Evolutionary conservation across 2,888 invertebrate species (phyloP).

Genomic region (Caenorhabditis angaria): DNA sequence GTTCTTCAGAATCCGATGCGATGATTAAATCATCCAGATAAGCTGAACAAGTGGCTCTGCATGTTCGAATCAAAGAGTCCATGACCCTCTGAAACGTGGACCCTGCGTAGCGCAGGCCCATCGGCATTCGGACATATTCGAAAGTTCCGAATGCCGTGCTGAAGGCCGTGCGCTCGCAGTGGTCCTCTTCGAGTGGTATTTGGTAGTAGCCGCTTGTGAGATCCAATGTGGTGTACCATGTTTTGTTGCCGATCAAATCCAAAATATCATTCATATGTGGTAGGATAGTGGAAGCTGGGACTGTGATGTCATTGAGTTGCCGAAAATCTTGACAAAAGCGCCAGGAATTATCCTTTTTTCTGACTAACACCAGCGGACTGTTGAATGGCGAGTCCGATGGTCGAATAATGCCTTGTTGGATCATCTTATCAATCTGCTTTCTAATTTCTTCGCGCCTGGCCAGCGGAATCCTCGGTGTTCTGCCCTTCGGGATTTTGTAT

Average conservation of each 20-base stretch:
- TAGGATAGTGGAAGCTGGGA: constrained; percentile 7
- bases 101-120: constrained; percentile 28
- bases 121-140: constrained; percentile 25
- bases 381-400: constrained; percentile 8
- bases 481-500: neutral
- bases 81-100: constrained; percentile 32
- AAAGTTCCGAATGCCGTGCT: constrained; percentile 13
- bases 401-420: constrained; percentile 23
- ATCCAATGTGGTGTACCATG: constrained; percentile 30
- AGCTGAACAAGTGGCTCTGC: constrained; percentile 10
- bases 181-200: constrained; percentile 14
- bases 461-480: constrained; percentile 16
- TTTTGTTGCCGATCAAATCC: constrained; percentile 14
- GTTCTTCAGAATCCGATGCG: constrained; percentile 1
- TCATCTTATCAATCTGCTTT: constrained; percentile 14
- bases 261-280: constrained; percentile 23
- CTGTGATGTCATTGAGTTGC: constrained; percentile 23
- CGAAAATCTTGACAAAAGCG: constrained; percentile 38
- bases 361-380: constrained; percentile 32
- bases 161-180: constrained; percentile 31
- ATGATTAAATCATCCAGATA: constrained; percentile 43
- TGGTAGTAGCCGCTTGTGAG: constrained; percentile 32
- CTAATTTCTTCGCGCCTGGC: constrained; percentile 15
- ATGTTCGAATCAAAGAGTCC: constrained; percentile 6
- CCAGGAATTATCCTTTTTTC: constrained; percentile 23